Evolutionary conservation across 2,797 vertebrate species (phyloP).

Genomic region (Galago senegalensis): DNA sequence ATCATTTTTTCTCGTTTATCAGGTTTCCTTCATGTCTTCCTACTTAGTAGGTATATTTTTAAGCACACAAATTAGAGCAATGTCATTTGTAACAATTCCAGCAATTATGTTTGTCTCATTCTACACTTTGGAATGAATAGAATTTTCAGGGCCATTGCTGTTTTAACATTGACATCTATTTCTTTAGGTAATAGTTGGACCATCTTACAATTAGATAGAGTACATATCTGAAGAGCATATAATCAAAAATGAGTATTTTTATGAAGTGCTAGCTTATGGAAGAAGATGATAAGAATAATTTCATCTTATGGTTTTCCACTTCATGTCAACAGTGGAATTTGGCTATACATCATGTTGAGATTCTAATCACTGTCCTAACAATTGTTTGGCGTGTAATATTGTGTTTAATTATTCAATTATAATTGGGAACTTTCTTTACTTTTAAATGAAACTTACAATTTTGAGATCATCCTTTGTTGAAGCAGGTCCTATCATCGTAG

Average conservation of each 20-base stretch:
- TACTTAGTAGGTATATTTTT: not conserved
- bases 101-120: not conserved
- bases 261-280: not conserved
- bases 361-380: not conserved
- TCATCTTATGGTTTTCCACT: not conserved
- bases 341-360: not conserved
- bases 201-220: not conserved
- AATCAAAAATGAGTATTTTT: not conserved
- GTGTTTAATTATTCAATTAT: not conserved
- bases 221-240: not conserved
- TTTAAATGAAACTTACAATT: constrained; percentile 2
- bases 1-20: not conserved
- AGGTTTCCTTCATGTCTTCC: not conserved
- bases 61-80: not conserved
- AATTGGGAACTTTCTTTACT: not conserved
- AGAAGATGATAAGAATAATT: not conserved
- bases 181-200: not conserved
- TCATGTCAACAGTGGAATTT: not conserved
- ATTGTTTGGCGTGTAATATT: not conserved
- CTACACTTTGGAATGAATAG: not conserved
- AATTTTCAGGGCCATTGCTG: not conserved
- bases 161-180: not conserved
- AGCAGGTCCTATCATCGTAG: not conserved
- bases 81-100: not conserved
- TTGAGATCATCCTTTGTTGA: not conserved